Conservation (phyloP, 1,140 invertebrate species). For the Drosophila pseudoobscura region DNA sequence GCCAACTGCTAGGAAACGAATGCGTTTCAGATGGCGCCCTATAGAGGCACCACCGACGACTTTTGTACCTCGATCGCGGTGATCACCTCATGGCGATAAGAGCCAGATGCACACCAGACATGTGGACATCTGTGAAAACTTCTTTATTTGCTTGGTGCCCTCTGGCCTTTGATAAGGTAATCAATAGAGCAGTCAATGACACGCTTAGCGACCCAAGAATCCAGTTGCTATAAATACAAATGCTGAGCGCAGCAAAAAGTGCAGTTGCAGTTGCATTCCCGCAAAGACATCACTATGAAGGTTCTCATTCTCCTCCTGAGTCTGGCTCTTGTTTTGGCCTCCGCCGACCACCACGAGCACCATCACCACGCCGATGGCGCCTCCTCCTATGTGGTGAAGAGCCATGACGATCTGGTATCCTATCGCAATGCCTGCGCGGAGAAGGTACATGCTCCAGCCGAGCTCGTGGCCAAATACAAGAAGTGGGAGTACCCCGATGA, state of each 20-base stretch:
- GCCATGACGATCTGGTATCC: slow-evolving; percentile 59
- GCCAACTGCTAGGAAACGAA: not conserved
- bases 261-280: slow-evolving; percentile 51
- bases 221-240: slow-evolving; percentile 52
- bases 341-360: slow-evolving; percentile 42
- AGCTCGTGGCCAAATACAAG: slow-evolving; percentile 65
- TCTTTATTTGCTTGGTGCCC: slow-evolving; percentile 17
- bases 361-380: slow-evolving; percentile 25
- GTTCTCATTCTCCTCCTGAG: slow-evolving; percentile 40
- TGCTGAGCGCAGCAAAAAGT: slow-evolving; percentile 24
- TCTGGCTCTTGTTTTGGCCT: slow-evolving; percentile 25
- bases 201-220: slow-evolving; percentile 10
- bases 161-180: slow-evolving; percentile 51
- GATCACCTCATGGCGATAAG: slow-evolving; percentile 23
- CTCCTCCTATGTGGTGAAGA: slow-evolving; percentile 64
- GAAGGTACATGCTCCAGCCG: slow-evolving; percentile 54
- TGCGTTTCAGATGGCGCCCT: not conserved
- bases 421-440: slow-evolving; percentile 56
- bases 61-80: slow-evolving; percentile 1
- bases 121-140: slow-evolving; percentile 21
- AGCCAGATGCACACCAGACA: slow-evolving; percentile 21
- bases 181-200: slow-evolving; percentile 43
- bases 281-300: slow-evolving; percentile 43
- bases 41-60: not conserved
- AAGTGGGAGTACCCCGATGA: slow-evolving; percentile 74